Percentiles rank a stretch among this genome's conserved stretches.
Conservation (phyloP, 2,888 invertebrate genomes). For the Neoaliturus tenellus region DNA sequence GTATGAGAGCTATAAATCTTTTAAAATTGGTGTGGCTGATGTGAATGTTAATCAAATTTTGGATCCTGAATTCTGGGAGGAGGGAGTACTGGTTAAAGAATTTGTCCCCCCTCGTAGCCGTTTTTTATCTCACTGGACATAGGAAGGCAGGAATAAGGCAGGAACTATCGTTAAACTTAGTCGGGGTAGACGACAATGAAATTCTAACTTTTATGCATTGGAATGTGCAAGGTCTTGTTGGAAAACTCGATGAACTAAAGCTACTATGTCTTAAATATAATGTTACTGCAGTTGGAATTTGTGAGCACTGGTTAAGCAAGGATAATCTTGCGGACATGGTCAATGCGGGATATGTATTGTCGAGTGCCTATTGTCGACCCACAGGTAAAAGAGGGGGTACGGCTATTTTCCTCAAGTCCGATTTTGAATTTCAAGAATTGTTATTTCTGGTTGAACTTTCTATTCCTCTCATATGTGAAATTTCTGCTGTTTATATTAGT, state of each 20-base stretch:
- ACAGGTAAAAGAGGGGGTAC: slow-evolving; percentile 17
- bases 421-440: neutral
- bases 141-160: neutral
- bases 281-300: neutral
- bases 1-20: slow-evolving; percentile 19
- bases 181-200: neutral
- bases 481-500: neutral
- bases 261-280: neutral
- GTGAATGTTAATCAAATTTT: neutral
- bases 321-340: neutral
- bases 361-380: slow-evolving; percentile 1
- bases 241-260: slow-evolving; percentile 28
- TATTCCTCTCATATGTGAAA: neutral
- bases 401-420: neutral
- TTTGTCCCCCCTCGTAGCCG: neutral
- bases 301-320: slow-evolving; percentile 13
- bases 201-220: neutral
- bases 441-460: too few relatives aligned
- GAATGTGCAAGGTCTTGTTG: neutral
- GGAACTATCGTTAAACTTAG: neutral
- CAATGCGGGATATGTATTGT: neutral
- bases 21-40: neutral
- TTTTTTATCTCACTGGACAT: slow-evolving; percentile 11
- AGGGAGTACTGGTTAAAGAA: neutral
- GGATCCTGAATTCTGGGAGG: slow-evolving; percentile 10